Base-by-base conservation (phyloP, 2,113 vertebrate species). In the Riparia riparia region DNA sequence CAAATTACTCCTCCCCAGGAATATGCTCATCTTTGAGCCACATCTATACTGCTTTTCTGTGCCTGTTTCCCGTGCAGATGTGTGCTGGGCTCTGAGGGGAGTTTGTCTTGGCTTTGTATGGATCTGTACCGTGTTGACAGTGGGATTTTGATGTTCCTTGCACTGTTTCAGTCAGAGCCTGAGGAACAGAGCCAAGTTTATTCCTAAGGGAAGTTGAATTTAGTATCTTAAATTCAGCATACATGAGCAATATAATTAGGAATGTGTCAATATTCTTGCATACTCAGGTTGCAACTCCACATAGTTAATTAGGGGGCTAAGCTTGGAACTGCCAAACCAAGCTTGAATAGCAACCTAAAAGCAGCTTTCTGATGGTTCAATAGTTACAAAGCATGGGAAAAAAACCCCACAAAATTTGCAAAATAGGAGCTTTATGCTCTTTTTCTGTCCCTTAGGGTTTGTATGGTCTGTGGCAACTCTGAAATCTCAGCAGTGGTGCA, bases 61-160 rank as follows among this genome's bases (percentile, higher is more conserved):
- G 66, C 39, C 76, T 77, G 3, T 22, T 88, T 72, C 86, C 82
- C 7, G 1, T 29, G 25, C 2, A 4, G 80, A 74, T 91, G 47
- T 93, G 84, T 84, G 69, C 89, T 32, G 83, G 72, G 84, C 17
- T 93, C 56, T 18, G 24, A 72, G 25, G 91, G 61, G 91, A 94
- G 73, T 85, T 95, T 97, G 56, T 79, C 84, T 93, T 97, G 91
- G 73, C 77, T 96, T 95, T 85, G 61, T 82, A 31, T 61, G 3
- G 41, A 45, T 84, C 78, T 82, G 10, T 15, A 0, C 10, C 26
- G 61, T 95, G 83, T 93, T 95, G 93, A 96, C 90, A 95, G 86
- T 66, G 45, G 83, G 83, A 95, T 95, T 84, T 66, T 86, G 77
- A 56, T 86, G 80, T 86, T 93, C 51, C 89, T 95, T 82, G 32